These are phyloP conservation scores for Lasiurus borealis DNA, from an alignment of 2,113 vertebrate species.

Conservation along the genomic window DNA sequence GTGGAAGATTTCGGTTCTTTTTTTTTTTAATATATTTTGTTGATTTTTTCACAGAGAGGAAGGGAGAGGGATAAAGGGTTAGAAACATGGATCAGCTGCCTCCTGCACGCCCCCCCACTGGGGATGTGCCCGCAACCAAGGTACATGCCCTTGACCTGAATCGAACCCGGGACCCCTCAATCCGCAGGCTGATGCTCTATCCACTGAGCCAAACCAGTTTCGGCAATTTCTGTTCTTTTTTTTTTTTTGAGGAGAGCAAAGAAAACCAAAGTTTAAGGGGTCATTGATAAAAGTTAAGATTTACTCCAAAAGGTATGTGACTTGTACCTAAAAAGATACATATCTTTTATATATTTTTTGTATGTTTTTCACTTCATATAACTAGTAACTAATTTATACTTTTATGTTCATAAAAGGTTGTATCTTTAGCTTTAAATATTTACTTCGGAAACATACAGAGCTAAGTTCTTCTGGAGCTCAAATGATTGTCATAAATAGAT, in stretches of 20 bases:
- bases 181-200: no score
- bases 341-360: not conserved
- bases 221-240: not conserved
- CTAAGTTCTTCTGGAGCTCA: not conserved
- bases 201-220: no score
- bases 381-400: slow-evolving; percentile 16
- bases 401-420: slow-evolving; percentile 30
- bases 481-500: not conserved
- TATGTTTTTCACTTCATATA: slow-evolving; percentile 26
- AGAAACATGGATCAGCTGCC: no score
- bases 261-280: not conserved
- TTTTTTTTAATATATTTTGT: no score
- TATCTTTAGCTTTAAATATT: slow-evolving; percentile 21
- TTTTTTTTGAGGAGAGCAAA: not conserved
- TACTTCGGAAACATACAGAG: not conserved
- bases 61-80: no score
- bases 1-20: not conserved
- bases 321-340: not conserved
- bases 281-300: slow-evolving; percentile 28
- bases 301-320: not conserved
- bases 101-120: no score
- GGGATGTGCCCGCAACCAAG: no score
- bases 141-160: no score
- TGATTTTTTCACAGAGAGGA: no score
- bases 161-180: no score